Conservation (phyloP, 2,113 vertebrate genomes). For the Barnardius zonarius region DNA sequence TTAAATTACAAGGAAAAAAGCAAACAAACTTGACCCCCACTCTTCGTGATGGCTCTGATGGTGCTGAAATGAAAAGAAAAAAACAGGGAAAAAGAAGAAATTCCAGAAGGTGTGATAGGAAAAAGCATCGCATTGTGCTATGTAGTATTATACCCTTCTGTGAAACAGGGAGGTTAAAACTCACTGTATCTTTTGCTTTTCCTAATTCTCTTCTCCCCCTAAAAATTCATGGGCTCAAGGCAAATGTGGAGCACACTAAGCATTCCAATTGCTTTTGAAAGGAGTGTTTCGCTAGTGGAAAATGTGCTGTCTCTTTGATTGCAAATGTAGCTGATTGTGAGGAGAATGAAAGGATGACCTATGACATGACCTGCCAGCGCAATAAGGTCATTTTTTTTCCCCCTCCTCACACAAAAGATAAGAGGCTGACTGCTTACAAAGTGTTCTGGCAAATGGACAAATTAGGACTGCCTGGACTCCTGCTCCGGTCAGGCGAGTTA, state of each 20-base stretch:
- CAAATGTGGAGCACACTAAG: neutral
- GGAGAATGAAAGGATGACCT: slow-evolving; percentile 71
- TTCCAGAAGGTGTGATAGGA: neutral
- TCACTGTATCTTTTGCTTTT: neutral
- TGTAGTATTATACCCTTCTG: neutral
- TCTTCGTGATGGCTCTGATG: neutral
- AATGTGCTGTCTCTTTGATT: slow-evolving; percentile 65
- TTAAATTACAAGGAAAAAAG: slow-evolving; percentile 68
- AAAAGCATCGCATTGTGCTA: neutral
- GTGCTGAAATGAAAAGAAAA: neutral
- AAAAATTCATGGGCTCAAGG: neutral
- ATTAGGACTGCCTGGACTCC: slow-evolving; percentile 59
- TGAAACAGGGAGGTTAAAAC: neutral
- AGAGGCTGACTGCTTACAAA: slow-evolving; percentile 71
- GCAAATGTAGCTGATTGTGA: slow-evolving; percentile 67
- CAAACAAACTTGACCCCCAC: slow-evolving; percentile 66
- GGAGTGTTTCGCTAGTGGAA: slow-evolving; percentile 31
- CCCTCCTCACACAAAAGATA: slow-evolving; percentile 62
- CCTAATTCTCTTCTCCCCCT: neutral
- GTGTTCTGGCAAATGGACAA: slow-evolving; percentile 71
- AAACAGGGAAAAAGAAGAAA: neutral
- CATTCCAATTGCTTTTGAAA: slow-evolving; percentile 56
- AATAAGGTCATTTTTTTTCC: slow-evolving; percentile 43
- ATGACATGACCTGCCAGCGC: slow-evolving; percentile 59
- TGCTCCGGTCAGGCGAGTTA: slow-evolving; percentile 21